Evolutionary conservation across 2,797 vertebrate species (phyloP).

Genomic region (Botia kubotai): DNA sequence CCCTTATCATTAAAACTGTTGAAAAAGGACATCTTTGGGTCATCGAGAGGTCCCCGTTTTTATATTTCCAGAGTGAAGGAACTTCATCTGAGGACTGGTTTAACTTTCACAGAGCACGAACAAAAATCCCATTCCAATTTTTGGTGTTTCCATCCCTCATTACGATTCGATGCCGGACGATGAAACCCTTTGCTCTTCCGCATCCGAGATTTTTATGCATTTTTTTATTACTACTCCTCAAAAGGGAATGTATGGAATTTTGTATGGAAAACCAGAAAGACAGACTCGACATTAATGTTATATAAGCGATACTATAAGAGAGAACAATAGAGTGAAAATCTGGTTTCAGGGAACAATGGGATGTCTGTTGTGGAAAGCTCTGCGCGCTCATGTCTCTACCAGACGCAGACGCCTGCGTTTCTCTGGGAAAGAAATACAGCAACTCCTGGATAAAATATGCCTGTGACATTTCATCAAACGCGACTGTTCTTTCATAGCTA

Average conservation of each 20-base stretch:
- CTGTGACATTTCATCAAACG: conserved; percentile 65
- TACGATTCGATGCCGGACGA: conserved; percentile 25
- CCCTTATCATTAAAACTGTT: conserved; percentile 55
- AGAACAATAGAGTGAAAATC: conserved; percentile 64
- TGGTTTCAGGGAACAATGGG: conserved; percentile 72
- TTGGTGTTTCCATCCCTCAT: not conserved
- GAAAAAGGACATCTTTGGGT: conserved; percentile 57
- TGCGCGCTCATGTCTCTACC: conserved; percentile 57
- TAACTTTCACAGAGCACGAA: not conserved
- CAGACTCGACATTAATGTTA: conserved; percentile 37
- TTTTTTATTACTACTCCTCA: not conserved
- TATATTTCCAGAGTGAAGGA: conserved; percentile 49
- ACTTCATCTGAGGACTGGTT: conserved; percentile 37
- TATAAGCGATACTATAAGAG: conserved; percentile 56
- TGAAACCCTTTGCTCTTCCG: conserved; percentile 31
- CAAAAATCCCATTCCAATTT: conserved; percentile 1
- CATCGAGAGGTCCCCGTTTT: conserved; percentile 55
- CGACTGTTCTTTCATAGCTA: conserved; percentile 61
- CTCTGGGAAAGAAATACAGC: conserved; percentile 66
- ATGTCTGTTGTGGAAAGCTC: conserved; percentile 69
- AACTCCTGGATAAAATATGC: conserved; percentile 58
- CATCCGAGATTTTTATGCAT: too few relatives aligned
- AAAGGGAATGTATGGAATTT: conserved; percentile 27
- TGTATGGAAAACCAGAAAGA: not conserved
- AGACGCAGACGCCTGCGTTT: conserved; percentile 51